phyloP scores from a whole-genome alignment of 2,888 invertebrate species.

The Subacronicta megacephala region DNA sequence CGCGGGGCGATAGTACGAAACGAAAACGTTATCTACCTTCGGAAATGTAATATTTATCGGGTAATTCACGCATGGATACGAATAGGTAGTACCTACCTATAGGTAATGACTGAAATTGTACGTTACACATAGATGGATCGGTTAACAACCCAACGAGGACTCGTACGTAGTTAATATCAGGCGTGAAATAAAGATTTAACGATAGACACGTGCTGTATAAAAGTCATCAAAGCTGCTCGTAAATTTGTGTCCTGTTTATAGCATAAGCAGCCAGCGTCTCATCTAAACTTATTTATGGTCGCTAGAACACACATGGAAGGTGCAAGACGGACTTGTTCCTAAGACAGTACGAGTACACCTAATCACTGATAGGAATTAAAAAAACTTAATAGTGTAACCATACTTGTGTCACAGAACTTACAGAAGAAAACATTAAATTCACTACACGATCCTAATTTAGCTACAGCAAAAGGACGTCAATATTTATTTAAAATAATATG shows the following conservation, averaged over 20 bases:
- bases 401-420: no score
- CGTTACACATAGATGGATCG: constrained; percentile 1
- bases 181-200: constrained; percentile 60
- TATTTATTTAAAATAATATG: no score
- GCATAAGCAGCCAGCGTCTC: constrained; percentile 33
- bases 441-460: no score
- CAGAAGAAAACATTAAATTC: no score
- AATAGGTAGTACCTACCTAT: not conserved
- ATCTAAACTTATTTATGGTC: constrained; percentile 21
- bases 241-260: constrained; percentile 69
- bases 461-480: no score
- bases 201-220: constrained; percentile 63
- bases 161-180: constrained; percentile 37
- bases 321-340: not conserved
- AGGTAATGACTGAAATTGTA: no score
- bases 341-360: constrained; percentile 2
- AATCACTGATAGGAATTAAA: no score
- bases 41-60: constrained; percentile 24
- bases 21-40: constrained; percentile 16
- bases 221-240: constrained; percentile 64
- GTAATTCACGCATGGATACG: constrained; percentile 23
- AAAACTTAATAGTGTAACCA: no score
- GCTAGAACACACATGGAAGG: constrained; percentile 1
- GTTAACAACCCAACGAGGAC: constrained; percentile 8
- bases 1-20: constrained; percentile 25